Conservation (phyloP, 2,888 invertebrate genomes). For the Idaea biselata region DNA sequence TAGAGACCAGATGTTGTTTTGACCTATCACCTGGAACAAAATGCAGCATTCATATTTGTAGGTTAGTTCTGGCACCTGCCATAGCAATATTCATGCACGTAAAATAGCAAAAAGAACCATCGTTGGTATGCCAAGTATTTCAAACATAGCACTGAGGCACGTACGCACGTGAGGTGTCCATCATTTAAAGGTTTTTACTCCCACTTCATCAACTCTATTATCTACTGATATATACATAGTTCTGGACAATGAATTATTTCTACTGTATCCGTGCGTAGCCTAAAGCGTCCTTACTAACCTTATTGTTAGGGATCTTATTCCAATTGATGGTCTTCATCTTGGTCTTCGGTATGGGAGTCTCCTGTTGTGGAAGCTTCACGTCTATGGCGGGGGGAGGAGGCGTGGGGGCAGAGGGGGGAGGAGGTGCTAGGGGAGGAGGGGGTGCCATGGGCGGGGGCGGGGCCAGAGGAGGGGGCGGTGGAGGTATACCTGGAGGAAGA, state of each 20-base stretch:
- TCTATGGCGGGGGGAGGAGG: conserved; percentile 62
- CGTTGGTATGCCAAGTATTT: no score
- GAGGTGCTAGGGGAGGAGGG: conserved; percentile 65
- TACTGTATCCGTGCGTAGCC: no score
- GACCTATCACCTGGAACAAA: conserved; percentile 86
- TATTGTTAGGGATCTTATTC: conserved; percentile 97
- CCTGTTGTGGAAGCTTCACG: conserved; percentile 90
- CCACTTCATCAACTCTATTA: no score
- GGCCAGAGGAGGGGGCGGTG: conserved; percentile 52
- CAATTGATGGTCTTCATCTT: conserved; percentile 99
- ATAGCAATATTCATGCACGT: no score
- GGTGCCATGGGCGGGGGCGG: conserved; percentile 59
- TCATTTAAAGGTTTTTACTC: no score
- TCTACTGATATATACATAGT: no score
- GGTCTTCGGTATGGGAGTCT: conserved; percentile 95
- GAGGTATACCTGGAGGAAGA: conserved; percentile 44
- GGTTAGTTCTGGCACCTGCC: not conserved
- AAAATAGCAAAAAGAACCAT: no score
- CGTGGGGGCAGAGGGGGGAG: conserved; percentile 57
- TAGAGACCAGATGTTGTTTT: conserved; percentile 95
- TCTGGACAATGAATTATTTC: no score
- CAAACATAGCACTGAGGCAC: no score
- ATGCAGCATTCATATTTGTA: not conserved
- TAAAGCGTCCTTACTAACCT: conserved; percentile 72
- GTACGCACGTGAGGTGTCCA: no score